phyloP scores from a whole-genome alignment of 2,888 invertebrate species.

The Metellina segmentata region DNA sequence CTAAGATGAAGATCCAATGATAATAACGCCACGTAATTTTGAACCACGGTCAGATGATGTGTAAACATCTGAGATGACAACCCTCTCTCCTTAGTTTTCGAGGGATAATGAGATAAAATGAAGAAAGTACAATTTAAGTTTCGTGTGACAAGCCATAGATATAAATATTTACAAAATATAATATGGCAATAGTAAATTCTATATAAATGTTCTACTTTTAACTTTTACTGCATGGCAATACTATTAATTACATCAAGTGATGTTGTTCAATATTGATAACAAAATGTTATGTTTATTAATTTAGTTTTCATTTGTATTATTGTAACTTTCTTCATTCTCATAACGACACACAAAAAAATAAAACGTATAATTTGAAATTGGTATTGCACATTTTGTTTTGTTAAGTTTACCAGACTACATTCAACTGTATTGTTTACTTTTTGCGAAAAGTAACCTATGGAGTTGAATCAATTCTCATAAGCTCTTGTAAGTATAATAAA shows the following conservation, averaged over 20 bases:
- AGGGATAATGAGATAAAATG: too few relatives aligned
- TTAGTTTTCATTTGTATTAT: background rate
- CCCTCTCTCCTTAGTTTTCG: too few relatives aligned
- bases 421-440: background rate
- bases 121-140: too few relatives aligned
- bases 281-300: background rate
- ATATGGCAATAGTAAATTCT: too few relatives aligned
- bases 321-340: background rate
- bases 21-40: too few relatives aligned
- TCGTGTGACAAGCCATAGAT: too few relatives aligned
- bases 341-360: background rate
- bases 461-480: background rate
- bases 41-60: too few relatives aligned
- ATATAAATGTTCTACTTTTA: background rate
- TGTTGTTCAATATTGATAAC: slow-evolving; percentile 30
- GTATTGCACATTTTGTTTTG: background rate
- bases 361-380: background rate
- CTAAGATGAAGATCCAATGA: too few relatives aligned
- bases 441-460: background rate
- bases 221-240: slow-evolving; percentile 38
- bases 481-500: background rate
- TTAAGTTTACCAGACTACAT: background rate
- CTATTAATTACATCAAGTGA: slow-evolving; percentile 33
- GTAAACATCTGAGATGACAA: too few relatives aligned
- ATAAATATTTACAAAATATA: too few relatives aligned